Evolutionary conservation across 2,797 vertebrate genomes (phyloP).

Genomic region (Coccyzus lansbergi): DNA sequence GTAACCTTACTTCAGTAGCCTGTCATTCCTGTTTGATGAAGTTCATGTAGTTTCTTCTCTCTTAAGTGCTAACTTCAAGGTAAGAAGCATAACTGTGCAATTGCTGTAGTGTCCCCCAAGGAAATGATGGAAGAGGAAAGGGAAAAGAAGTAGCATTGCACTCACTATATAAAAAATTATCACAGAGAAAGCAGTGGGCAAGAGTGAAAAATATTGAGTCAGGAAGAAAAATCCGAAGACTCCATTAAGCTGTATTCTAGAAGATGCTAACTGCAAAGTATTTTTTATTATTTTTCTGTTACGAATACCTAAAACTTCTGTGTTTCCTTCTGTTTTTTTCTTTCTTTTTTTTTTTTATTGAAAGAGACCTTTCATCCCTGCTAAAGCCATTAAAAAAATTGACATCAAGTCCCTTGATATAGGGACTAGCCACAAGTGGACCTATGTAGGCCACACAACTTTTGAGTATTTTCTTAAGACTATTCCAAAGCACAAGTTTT

Average conservation of each 20-base stretch:
- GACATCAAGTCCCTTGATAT: background rate
- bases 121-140: background rate
- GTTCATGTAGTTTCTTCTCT: background rate
- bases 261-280: background rate
- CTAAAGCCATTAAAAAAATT: background rate
- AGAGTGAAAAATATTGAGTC: background rate
- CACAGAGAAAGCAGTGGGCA: background rate
- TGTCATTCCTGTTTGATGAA: background rate
- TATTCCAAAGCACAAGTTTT: background rate
- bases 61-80: background rate
- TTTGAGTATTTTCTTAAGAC: background rate
- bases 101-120: background rate
- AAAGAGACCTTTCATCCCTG: background rate
- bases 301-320: background rate
- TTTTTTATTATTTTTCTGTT: background rate
- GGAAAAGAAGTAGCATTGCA: background rate
- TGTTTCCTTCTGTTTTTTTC: accelerated
- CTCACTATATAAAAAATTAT: background rate
- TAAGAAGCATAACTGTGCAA: background rate
- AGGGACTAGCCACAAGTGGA: background rate
- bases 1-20: background rate
- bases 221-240: background rate
- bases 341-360: background rate
- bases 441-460: background rate
- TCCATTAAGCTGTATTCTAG: background rate